Base-by-base conservation (phyloP, 2,888 invertebrate genomes). In the Stenchaetothrips biformis region DNA sequence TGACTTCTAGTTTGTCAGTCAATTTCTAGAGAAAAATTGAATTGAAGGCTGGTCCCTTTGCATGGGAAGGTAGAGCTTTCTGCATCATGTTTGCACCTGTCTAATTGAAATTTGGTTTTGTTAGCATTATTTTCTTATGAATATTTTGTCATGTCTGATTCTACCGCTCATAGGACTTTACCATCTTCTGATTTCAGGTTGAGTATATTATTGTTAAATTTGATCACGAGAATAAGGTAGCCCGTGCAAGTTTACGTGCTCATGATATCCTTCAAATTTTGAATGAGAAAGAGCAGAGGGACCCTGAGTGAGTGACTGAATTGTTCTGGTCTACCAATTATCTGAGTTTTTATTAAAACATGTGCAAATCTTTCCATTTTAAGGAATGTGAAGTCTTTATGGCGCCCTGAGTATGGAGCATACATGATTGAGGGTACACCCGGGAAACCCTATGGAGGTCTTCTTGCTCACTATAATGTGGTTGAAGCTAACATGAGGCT, bases 351-450 rank as follows among this genome's bases (percentile, higher is more conserved):
- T 80, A 80, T 81, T 48, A 21, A 78, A 37, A 21, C n/a, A 21
- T 48, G 9, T 21, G 49, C 13, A 62, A 81, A 25, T 48, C 81
- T 37, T 47, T 80, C 27, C 80, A 53, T 53, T 85, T 87, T 81
- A 86, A 90, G 92, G 27, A 85, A 90, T 84, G 94, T 94, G 0
- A 95, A 95, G 86, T 95, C 95, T 0, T 87, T 97, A 77, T 99
- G 99, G 99, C 91, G 98, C 80, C 99, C 99, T 0, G 99, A 99
- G 88, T 99, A 97, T 89, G 99, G 96, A 3, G 93, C 95, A n/a
- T 99, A 98, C 86, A 99, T 99, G 98, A 91, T 98, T 81, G 98
- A 99, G 89, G 99, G 99, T 25, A 99, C 99, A 0, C 99, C 99
- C 0, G 99, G 99, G 1, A 92, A 94, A 85, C 96, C 96, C 0